These are phyloP conservation scores for Rynchops niger DNA, from an alignment of 2,113 vertebrate genomes.

Conservation along the genomic window DNA sequence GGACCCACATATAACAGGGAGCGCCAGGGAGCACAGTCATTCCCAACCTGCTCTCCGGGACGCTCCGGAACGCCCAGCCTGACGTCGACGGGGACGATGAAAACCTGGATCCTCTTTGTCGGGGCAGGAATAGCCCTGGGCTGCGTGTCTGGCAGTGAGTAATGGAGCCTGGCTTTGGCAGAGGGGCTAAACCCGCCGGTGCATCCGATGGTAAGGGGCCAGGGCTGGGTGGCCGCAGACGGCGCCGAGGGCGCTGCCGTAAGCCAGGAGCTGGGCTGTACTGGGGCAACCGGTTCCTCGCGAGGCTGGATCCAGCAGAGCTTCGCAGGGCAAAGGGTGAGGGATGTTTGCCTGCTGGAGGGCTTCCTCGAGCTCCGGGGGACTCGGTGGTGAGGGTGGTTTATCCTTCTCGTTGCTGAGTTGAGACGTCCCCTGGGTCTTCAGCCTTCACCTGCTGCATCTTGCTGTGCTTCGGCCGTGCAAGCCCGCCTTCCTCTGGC, in stretches of 20 bases:
- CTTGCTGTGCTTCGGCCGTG: rapidly evolving
- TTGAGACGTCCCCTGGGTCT: neutral
- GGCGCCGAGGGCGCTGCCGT: neutral
- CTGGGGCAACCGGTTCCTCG: neutral
- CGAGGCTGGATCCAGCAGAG: neutral
- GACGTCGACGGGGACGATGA: neutral
- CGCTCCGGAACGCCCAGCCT: neutral
- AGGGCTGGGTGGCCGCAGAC: rapidly evolving
- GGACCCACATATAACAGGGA: neutral
- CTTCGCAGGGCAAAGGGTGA: neutral
- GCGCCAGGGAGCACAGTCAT: neutral
- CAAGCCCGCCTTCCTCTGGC: neutral
- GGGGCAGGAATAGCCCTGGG: neutral
- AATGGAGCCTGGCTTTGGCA: neutral
- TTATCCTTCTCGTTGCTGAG: neutral
- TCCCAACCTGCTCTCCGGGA: neutral
- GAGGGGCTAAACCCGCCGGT: neutral
- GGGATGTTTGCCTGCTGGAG: neutral
- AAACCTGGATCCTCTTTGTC: neutral
- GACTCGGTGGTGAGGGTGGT: neutral
- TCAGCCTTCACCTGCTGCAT: too few species aligned
- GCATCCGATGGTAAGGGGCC: neutral
- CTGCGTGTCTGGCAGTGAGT: constrained; percentile 27
- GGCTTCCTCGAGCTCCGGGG: neutral
- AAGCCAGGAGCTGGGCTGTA: rapidly evolving